Evolutionary conservation across 2,113 vertebrate genomes (phyloP).

Genomic region (Pipra filicauda): DNA sequence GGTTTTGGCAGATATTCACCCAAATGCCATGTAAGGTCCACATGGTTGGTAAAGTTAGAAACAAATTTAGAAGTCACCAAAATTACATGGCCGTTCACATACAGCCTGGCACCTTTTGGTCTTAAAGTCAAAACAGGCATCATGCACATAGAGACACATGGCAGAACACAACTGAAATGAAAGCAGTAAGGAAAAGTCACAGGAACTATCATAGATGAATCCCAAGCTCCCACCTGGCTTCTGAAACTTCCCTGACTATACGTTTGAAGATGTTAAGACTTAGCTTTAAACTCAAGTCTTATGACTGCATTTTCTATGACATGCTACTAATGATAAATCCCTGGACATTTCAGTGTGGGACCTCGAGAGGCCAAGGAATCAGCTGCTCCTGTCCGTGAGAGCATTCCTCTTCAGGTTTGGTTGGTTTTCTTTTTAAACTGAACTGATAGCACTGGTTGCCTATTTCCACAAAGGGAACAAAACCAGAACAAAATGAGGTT

Average conservation of each 20-base stretch:
- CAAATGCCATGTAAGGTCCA: neutral
- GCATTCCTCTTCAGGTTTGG: neutral
- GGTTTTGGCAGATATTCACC: neutral
- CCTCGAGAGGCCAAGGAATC: neutral
- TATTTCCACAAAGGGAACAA: neutral
- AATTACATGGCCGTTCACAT: neutral
- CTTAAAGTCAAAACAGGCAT: neutral
- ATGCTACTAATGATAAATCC: neutral
- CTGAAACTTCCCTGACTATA: neutral
- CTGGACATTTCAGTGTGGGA: neutral
- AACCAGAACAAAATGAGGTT: neutral
- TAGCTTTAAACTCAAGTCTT: neutral
- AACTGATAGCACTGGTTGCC: neutral
- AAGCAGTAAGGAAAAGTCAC: neutral
- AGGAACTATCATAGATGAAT: neutral
- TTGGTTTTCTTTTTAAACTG: neutral
- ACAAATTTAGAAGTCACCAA: neutral
- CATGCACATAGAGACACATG: fast-evolving
- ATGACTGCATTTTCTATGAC: neutral
- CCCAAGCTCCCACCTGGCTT: neutral
- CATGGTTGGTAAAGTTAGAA: neutral
- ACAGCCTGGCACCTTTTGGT: neutral
- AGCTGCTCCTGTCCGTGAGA: neutral
- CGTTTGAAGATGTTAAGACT: neutral
- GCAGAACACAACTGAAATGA: neutral